Percentiles rank a stretch among this genome's conserved stretches.
phyloP scores from a whole-genome alignment of 2,113 vertebrate genomes.

The Furnarius figulus region DNA sequence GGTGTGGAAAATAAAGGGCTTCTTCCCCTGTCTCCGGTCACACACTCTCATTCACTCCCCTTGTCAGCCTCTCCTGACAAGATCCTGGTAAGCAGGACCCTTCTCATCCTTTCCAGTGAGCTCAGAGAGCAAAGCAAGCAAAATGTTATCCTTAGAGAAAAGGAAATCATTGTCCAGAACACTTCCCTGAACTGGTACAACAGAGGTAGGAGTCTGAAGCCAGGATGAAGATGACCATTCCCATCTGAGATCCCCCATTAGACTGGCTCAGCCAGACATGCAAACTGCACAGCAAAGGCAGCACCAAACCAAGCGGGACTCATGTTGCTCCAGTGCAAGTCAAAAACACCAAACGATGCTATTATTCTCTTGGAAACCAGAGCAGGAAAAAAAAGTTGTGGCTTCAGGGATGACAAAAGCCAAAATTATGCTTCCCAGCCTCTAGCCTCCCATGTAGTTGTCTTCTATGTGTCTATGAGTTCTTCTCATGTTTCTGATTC shows the following conservation, averaged over 20 bases:
- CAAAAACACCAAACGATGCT: not conserved
- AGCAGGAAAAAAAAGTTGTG: not conserved
- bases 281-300: not conserved
- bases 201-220: not conserved
- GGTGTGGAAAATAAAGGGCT: not conserved
- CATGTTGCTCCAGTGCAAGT: not conserved
- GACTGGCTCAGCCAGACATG: not conserved
- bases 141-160: not conserved
- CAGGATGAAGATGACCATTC: fast-evolving
- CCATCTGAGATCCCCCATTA: not conserved
- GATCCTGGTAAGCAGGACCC: not conserved
- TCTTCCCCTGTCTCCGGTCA: not conserved
- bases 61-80: not conserved
- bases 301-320: not conserved
- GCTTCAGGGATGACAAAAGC: not conserved
- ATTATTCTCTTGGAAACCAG: not conserved
- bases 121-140: not conserved
- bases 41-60: not conserved
- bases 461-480: not conserved
- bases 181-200: not conserved
- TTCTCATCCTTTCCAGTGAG: not conserved
- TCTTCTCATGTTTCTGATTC: not conserved
- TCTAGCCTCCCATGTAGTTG: not conserved
- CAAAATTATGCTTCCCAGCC: not conserved
- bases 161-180: not conserved